A percentile compares a stretch with the other conserved stretches of the same genome.
These are phyloP conservation scores for Papilio elwesi DNA, from an alignment of 2,888 invertebrate genomes.

Conservation along the genomic window DNA sequence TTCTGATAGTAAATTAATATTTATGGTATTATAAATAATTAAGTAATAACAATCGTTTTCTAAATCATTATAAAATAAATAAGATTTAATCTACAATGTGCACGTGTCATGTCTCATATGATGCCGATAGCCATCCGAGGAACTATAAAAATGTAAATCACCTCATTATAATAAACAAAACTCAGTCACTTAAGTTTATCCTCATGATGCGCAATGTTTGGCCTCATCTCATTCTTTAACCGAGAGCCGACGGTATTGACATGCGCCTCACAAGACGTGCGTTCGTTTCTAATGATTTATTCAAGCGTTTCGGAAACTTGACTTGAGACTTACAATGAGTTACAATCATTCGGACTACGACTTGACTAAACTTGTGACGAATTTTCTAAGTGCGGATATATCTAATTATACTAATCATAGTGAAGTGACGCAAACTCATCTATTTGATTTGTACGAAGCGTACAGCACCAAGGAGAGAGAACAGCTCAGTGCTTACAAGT, in stretches of 20 bases:
- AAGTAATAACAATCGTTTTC: not conserved
- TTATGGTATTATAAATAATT: constrained; percentile 7
- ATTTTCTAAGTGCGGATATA: constrained; percentile 58
- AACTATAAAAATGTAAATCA: constrained; percentile 69
- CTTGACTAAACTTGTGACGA: constrained; percentile 53
- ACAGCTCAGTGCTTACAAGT: constrained; percentile 78
- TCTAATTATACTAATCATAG: constrained; percentile 60
- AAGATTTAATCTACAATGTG: constrained; percentile 37
- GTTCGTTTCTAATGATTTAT: constrained; percentile 30
- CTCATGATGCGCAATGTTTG: constrained; percentile 61
- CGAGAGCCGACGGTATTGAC: constrained; percentile 60
- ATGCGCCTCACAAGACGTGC: constrained; percentile 48
- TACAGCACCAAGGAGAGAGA: constrained; percentile 66
- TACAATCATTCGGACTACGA: constrained; percentile 24
- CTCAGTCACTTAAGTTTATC: constrained; percentile 55
- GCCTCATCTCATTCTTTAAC: constrained; percentile 61
- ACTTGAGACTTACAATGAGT: constrained; percentile 38
- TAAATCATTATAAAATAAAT: constrained; percentile 17
- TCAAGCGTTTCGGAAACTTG: constrained; percentile 24
- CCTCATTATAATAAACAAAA: constrained; percentile 66
- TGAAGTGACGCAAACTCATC: constrained; percentile 58
- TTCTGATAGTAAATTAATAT: no score
- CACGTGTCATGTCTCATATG: constrained; percentile 40
- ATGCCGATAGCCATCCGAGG: constrained; percentile 44
- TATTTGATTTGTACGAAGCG: constrained; percentile 66